Base-by-base conservation (phyloP, 2,797 vertebrate species). In the Amblyopsis hoosieri region DNA sequence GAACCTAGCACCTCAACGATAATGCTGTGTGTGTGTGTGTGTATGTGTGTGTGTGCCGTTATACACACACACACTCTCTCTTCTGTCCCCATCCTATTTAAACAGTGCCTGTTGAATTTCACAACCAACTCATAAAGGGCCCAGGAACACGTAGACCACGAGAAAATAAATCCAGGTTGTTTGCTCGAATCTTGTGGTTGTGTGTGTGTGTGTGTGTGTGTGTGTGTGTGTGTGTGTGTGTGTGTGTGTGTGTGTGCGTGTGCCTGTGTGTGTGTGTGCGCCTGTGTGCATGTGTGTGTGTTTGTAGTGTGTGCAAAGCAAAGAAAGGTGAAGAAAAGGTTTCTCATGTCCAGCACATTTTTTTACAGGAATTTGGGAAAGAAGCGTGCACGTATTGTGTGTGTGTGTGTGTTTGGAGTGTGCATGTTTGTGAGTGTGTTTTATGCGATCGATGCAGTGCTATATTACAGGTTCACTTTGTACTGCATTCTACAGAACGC, bases 101-200 rank as follows among this genome's bases (percentile, higher is more conserved):
- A 87, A 90, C 71, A 88, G 64, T 57, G 78, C 61, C 79, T 90
- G 92, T 71, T 90, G 87, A 93, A 93, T 94, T 93, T 94, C 91
- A 90, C 91, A 93, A 91, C 78, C 82, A 75, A 82, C 77, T 84
- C 77, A 84, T 89, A 81, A 90, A 90, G 77, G 82, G 80, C 69
- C 60, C 53, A 46, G 74, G 74, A 62, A 76, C 54, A 60, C 61
- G 67, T 80, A 66, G 72, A 73, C 81, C 12, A 0, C 86, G 85
- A 84, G 82, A 84, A 86, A 73, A 81, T 74, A 88, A 89, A 92
- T 84, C 81, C 78, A 66, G 55, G 72, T 14, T 61, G 59, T 65
- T 80, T 73, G 80, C 90, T 54, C 89, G 83, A 86, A 76, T 61
- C 13, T 11, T 54, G 61, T 54, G 50, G 45, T 8, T 65, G 82